Evolutionary conservation across 1,140 invertebrate genomes (phyloP).

Genomic region (Tetramorium parvispinum): DNA sequence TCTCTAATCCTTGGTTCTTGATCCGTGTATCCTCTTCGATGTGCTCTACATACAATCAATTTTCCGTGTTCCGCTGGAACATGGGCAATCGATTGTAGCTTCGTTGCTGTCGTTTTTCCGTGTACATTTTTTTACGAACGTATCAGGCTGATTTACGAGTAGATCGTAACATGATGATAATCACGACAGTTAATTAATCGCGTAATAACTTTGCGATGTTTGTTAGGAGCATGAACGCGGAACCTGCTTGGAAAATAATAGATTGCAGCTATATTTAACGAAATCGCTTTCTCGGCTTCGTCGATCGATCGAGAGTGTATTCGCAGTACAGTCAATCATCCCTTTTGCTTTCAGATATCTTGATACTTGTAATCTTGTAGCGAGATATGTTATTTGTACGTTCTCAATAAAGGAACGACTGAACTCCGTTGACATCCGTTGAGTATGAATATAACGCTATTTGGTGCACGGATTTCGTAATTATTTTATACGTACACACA

Average conservation of each 20-base stretch:
- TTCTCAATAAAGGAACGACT: conserved; percentile 22
- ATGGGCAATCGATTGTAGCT: conserved; percentile 49
- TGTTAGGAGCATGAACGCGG: conserved; percentile 66
- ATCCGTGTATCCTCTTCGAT: conserved; percentile 64
- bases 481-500: conserved; percentile 12
- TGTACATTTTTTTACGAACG: conserved; percentile 65
- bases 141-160: conserved; percentile 28
- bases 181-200: conserved; percentile 47
- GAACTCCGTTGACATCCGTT: not conserved
- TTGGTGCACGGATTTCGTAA: conserved; percentile 39
- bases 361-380: conserved; percentile 38
- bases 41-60: conserved; percentile 57
- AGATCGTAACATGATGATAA: conserved; percentile 41
- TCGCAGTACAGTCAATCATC: conserved; percentile 26
- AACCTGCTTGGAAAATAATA: conserved; percentile 70
- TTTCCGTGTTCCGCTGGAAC: not conserved
- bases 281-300: conserved; percentile 64
- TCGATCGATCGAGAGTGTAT: conserved; percentile 52
- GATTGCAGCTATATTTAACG: conserved; percentile 68
- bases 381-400: conserved; percentile 39
- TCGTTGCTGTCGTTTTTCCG: conserved; percentile 63
- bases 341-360: conserved; percentile 50
- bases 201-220: conserved; percentile 60
- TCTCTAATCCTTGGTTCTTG: conserved; percentile 57
- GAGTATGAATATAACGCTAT: conserved; percentile 38